Base-by-base conservation (phyloP, 2,888 invertebrate genomes). In the Lasius platythorax region DNA sequence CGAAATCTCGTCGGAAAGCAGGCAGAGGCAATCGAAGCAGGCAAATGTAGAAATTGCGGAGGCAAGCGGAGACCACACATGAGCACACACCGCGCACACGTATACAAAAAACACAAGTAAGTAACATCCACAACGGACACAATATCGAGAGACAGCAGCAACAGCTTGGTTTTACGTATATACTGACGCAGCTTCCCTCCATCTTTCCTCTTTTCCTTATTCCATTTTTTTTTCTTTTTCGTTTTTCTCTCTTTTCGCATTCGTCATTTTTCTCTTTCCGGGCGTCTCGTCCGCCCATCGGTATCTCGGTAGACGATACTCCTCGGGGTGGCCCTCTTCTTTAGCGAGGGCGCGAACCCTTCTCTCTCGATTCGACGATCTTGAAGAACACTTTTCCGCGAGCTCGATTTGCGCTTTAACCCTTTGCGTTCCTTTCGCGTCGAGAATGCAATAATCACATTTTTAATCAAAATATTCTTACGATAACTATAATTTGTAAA, bases 71-170 rank as follows among this genome's bases (percentile, higher is more conserved):
- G 46, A 73, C 2, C 86, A 89, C 87, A 84, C 85, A 89, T 73
- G 86, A 81, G 83, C 74, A 68, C 85, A 88, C 89, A 90, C 87
- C 85, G 83, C 88, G 85, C 85, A 85, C 89, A 88, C 87, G 61
- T 84, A 82, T 70, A 78, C 74, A 70, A 74, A 53, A 37, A 74
- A 89, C 79, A 88, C 84, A 76, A 53, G 18, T 83, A 89, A 83
- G 83, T 88, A 88, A 85, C 89, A 88, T 50, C 75, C 85, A 53
- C 53, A 84, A 89, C 78, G 76, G 68, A 85, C 83, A 85, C 83
- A 85, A 84, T 84, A 90, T 88, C 83, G 75, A 85, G 15, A 78
- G 74, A 78, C 58, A 85, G 72, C 83, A 89, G 85, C 79, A 85
- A 84, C 74, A 82, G 58, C 78, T 83, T 81, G 37, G 33, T 23